Percentiles rank a stretch among this genome's conserved stretches.
These are phyloP conservation scores for Tachycineta bicolor DNA, from an alignment of 2,113 vertebrate genomes.

Conservation along the genomic window DNA sequence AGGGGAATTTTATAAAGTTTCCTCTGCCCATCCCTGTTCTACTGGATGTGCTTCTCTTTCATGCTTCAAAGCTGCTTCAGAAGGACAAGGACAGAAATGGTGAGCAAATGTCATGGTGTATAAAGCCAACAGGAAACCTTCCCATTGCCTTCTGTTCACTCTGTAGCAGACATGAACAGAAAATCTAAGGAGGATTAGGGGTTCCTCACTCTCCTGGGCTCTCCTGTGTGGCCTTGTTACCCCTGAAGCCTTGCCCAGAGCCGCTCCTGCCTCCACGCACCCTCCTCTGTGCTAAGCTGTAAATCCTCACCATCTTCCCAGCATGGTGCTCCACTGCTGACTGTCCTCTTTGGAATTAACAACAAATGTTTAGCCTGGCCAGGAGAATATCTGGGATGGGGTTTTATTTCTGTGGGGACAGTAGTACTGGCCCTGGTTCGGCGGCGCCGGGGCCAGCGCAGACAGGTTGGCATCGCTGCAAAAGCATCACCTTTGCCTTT, in stretches of 20 bases:
- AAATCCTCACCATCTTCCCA: background rate
- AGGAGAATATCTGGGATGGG: background rate
- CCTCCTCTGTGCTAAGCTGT: background rate
- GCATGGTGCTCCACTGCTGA: background rate
- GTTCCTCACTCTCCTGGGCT: background rate
- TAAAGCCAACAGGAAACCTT: background rate
- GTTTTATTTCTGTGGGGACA: background rate
- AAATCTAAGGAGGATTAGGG: background rate
- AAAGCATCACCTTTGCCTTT: slow-evolving; percentile 52
- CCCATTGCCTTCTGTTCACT: background rate
- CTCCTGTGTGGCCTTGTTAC: background rate
- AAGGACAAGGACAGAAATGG: background rate
- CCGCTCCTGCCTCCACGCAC: background rate
- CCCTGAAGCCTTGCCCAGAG: background rate
- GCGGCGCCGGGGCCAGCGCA: background rate
- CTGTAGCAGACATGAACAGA: background rate
- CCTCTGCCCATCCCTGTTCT: background rate
- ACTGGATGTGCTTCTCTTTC: background rate
- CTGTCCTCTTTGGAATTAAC: background rate
- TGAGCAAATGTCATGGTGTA: background rate
- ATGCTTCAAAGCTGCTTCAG: background rate
- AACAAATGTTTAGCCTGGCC: background rate
- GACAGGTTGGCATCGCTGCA: slow-evolving; percentile 27
- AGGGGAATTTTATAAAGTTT: background rate
- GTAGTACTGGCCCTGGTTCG: background rate